Evolutionary conservation across 2,113 vertebrate genomes (phyloP).

Genomic region (Marmota flaviventris): DNA sequence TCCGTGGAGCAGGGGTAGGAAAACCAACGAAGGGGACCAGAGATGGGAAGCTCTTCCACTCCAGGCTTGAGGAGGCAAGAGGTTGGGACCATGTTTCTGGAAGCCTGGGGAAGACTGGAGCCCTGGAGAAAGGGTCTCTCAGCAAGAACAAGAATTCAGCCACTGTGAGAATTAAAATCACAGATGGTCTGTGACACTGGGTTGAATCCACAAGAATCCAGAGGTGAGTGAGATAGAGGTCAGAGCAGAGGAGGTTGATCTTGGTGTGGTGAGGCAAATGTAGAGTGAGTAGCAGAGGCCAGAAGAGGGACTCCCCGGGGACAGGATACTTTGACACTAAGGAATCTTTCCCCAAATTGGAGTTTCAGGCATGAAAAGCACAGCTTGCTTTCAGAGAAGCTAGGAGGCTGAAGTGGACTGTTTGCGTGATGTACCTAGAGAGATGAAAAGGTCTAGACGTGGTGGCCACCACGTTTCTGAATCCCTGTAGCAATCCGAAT

Average conservation of each 20-base stretch:
- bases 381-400: not conserved
- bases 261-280: too few relatives aligned
- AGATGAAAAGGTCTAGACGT: not conserved
- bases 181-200: rapidly evolving
- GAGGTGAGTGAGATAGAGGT: too few relatives aligned
- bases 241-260: not conserved
- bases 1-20: not conserved
- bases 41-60: too few relatives aligned
- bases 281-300: not conserved
- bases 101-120: not conserved
- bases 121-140: not conserved
- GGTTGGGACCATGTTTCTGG: not conserved
- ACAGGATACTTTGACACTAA: too few relatives aligned
- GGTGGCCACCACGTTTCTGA: not conserved
- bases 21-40: rapidly evolving
- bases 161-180: not conserved
- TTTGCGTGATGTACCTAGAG: not conserved
- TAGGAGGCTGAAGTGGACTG: not conserved
- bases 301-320: not conserved
- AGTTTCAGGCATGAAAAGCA: not conserved
- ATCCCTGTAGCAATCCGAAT: not conserved
- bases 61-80: rapidly evolving
- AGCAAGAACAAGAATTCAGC: not conserved
- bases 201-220: not conserved
- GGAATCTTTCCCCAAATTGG: not conserved